These are phyloP conservation scores for Drosophila tristis DNA, from an alignment of 1,140 invertebrate species.

Conservation along the genomic window DNA sequence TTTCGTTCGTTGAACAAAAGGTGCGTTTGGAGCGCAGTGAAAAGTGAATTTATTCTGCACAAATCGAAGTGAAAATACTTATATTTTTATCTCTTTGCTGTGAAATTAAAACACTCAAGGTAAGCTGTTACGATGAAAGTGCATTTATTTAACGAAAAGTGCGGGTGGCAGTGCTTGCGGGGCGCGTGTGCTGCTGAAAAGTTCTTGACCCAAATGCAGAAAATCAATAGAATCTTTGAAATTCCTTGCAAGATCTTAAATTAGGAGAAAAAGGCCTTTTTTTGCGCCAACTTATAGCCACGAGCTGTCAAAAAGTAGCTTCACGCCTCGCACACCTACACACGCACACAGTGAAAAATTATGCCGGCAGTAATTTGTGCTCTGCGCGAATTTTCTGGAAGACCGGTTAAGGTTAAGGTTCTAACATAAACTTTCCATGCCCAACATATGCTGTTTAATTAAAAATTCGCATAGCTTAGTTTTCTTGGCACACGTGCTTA, in stretches of 20 bases:
- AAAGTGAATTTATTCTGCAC: constrained; percentile 62
- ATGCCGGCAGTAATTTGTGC: constrained; percentile 26
- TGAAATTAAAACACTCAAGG: constrained; percentile 52
- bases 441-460: neutral
- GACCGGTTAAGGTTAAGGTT: neutral
- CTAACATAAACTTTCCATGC: constrained; percentile 1
- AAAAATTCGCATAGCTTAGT: neutral
- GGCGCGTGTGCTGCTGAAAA: constrained; percentile 9
- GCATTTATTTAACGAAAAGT: neutral
- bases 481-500: constrained; percentile 5
- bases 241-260: constrained; percentile 25
- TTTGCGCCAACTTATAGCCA: neutral
- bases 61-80: constrained; percentile 55
- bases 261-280: neutral
- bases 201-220: constrained; percentile 64
- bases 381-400: constrained; percentile 17
- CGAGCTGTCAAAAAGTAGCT: neutral
- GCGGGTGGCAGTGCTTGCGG: neutral
- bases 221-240: constrained; percentile 43
- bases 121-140: constrained; percentile 1
- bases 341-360: neutral
- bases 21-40: constrained; percentile 32
- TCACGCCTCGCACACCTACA: neutral
- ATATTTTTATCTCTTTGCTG: constrained; percentile 58
- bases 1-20: constrained; percentile 47